Conservation (phyloP, 2,113 vertebrate species). For the Elaphurus davidianus region DNA sequence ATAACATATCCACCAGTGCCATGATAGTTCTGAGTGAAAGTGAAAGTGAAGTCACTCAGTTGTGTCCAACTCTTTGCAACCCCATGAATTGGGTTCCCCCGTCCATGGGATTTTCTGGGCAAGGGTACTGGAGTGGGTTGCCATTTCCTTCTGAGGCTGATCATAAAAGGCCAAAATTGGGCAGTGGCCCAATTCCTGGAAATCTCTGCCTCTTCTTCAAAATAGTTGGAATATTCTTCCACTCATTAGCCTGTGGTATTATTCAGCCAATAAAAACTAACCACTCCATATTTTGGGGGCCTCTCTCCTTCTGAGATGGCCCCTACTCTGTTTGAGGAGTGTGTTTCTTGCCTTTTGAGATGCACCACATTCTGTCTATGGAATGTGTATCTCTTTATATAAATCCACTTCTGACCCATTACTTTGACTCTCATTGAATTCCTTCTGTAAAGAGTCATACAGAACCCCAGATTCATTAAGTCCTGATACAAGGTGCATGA, state of each 20-base stretch:
- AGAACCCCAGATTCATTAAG: background rate
- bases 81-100: too few relatives aligned
- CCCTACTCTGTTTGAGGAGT: background rate
- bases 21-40: background rate
- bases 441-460: background rate
- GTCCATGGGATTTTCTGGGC: too few relatives aligned
- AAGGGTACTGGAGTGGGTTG: too few relatives aligned
- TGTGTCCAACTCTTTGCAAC: too few relatives aligned
- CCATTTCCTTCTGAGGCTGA: background rate
- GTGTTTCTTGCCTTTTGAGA: background rate
- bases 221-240: background rate
- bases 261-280: background rate
- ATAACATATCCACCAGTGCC: background rate
- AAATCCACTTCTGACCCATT: background rate
- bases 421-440: background rate
- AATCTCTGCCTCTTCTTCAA: background rate
- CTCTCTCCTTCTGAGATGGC: background rate
- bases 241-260: background rate
- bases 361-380: background rate
- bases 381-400: background rate
- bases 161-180: background rate
- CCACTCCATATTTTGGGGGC: background rate
- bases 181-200: background rate
- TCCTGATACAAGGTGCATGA: background rate
- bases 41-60: too few relatives aligned